Evolutionary conservation across 2,113 vertebrate species (phyloP).

Genomic region (Ciconia stormi): DNA sequence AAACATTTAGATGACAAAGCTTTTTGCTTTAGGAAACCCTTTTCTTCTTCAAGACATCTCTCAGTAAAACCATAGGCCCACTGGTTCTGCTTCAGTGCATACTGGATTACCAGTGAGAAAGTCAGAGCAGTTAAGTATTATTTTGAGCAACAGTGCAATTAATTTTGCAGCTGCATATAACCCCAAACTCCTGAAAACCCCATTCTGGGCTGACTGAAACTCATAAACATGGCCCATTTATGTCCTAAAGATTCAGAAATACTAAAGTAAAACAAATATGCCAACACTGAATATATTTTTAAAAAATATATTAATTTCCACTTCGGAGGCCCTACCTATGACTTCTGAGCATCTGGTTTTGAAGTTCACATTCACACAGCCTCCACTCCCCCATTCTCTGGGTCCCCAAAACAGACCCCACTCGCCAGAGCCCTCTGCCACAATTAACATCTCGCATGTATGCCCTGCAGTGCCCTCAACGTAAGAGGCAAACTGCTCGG

Average conservation of each 20-base stretch:
- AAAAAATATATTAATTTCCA: neutral
- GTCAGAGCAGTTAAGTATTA: neutral
- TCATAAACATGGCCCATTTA: neutral
- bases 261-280: neutral
- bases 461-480: neutral
- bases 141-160: neutral
- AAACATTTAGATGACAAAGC: neutral
- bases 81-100: neutral
- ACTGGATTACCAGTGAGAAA: neutral
- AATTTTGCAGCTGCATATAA: neutral
- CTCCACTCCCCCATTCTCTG: neutral
- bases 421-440: neutral
- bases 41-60: neutral
- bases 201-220: neutral
- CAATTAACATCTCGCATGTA: fast-evolving
- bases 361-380: neutral
- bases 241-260: neutral
- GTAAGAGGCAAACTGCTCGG: fast-evolving
- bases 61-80: neutral
- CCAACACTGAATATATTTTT: neutral
- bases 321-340: neutral
- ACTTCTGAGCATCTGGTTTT: neutral
- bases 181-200: neutral
- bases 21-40: neutral
- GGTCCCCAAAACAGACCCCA: neutral